Evolutionary conservation across 2,113 vertebrate species (phyloP), one percentile per base, ranked within the genome.

Genomic region (Syngnathus floridae): DNA sequence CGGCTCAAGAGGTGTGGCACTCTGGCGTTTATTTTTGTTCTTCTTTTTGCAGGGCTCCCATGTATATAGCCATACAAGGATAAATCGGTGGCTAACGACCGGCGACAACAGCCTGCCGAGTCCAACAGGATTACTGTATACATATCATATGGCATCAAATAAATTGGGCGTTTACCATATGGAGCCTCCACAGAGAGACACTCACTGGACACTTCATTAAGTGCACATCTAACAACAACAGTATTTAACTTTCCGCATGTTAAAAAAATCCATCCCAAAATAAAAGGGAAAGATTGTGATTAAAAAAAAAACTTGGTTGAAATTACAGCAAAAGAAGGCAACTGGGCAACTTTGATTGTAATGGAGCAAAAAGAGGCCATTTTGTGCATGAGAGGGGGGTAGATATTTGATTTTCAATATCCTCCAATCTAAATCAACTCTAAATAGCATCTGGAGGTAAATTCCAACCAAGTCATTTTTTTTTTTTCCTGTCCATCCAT

Each of bases 51-150:
- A 2, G 57, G 17, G 37, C 1, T 77, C 51, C 31, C 26, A 81
- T 77, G 70, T 74, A 71, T 73, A 41, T 41, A 75, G 78, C 62
- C 40, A 16, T 43, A 48, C 19, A 64, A 75, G 77, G 81, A 78
- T 86, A 83, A 81, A 86, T 86, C 76, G 82, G 55, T 14, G 69
- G 62, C 66, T 88, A 88, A 88, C 86, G 78, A 85, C 82, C 76
- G 66, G 71, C 56, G 59, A 74, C 81, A 86, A 79, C 66, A 72
- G 78, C 68, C 64, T 72, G 70, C 65, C 68, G 56, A 35, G 64
- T 76, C 63, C 72, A 75, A 74, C 72, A 75, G 65, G 65, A 59
- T 67, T 68, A 64, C 59, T 79, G 64, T 67, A 74, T 51, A 69
- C 63, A 70, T 75, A 80, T 84, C 78, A 84, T 69, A 73, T 75